Percentiles rank a stretch among this genome's conserved stretches.
Conservation (phyloP, 2,888 invertebrate genomes). For the Alsophila aescularia region DNA sequence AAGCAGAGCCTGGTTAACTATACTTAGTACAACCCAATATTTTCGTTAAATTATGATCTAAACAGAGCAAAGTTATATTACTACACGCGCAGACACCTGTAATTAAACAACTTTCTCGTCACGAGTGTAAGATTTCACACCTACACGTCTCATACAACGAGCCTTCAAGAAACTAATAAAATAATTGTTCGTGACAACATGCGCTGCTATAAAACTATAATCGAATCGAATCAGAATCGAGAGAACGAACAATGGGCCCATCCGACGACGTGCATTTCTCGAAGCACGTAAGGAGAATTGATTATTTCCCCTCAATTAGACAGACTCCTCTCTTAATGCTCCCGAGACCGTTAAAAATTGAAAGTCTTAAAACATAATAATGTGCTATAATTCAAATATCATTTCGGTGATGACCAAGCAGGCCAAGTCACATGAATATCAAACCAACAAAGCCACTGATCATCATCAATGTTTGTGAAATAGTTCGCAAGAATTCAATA, state of each 20-base stretch:
- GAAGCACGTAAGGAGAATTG: conserved; percentile 49
- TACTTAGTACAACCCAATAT: too few species aligned
- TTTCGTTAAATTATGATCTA: too few species aligned
- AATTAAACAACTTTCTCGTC: conserved; percentile 13
- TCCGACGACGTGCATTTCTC: conserved; percentile 39
- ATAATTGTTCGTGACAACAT: conserved; percentile 43
- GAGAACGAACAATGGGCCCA: conserved; percentile 36
- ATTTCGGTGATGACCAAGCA: conserved; percentile 13
- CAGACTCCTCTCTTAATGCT: conserved; percentile 43
- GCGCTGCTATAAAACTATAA: conserved; percentile 32
- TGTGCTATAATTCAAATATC: conserved; percentile 19
- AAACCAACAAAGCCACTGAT: conserved; percentile 12
- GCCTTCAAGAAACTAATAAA: conserved; percentile 16
- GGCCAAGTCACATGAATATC: conserved; percentile 8
- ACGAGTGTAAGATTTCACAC: conserved; percentile 9
- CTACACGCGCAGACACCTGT: conserved; percentile 1
- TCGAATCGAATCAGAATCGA: conserved; percentile 37
- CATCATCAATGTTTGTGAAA: conserved; percentile 6
- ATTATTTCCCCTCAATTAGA: conserved; percentile 56
- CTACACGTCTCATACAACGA: conserved; percentile 24
- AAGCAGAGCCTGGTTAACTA: too few species aligned
- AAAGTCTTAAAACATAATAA: conserved; percentile 39
- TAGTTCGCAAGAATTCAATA: conserved; percentile 12
- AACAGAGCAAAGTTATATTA: background rate
- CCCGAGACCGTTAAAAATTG: conserved; percentile 49